A percentile compares a stretch with the other conserved stretches of the same genome.
These are phyloP conservation scores for Panzeria rudis DNA, from an alignment of 2,888 invertebrate genomes.

Conservation along the genomic window DNA sequence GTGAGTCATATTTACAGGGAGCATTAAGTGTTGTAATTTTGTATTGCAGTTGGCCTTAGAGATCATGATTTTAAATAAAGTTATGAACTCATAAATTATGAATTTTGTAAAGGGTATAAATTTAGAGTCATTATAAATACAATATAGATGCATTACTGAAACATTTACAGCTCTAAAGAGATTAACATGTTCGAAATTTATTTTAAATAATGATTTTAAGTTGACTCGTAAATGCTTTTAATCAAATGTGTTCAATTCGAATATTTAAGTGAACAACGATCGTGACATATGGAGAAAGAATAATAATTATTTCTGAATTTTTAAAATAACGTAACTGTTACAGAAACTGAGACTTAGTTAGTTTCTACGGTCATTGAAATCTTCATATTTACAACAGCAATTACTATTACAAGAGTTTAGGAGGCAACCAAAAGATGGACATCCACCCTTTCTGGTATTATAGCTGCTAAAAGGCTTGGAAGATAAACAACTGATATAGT, in stretches of 20 bases:
- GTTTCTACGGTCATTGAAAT: too few species aligned
- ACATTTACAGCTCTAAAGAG: background rate
- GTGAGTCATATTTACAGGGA: constrained; percentile 42
- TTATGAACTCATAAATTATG: constrained; percentile 7
- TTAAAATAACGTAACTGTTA: too few species aligned
- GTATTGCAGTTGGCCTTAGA: constrained; percentile 36
- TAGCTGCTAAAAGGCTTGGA: too few species aligned
- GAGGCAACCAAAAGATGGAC: too few species aligned
- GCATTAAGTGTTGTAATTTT: constrained; percentile 19
- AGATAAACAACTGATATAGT: too few species aligned
- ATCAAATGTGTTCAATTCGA: background rate
- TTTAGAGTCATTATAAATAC: background rate
- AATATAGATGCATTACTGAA: background rate
- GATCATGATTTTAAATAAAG: constrained; percentile 45
- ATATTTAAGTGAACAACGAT: background rate
- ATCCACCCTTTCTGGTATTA: too few species aligned
- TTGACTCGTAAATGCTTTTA: background rate
- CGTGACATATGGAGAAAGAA: too few species aligned
- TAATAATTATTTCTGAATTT: too few species aligned
- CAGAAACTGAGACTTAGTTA: too few species aligned
- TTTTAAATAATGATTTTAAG: background rate
- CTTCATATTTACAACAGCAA: too few species aligned
- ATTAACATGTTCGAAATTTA: background rate
- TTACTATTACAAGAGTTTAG: too few species aligned
- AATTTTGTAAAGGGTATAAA: background rate